phyloP scores from a whole-genome alignment of 2,113 vertebrate genomes.

The Laterallus jamaicensis region DNA sequence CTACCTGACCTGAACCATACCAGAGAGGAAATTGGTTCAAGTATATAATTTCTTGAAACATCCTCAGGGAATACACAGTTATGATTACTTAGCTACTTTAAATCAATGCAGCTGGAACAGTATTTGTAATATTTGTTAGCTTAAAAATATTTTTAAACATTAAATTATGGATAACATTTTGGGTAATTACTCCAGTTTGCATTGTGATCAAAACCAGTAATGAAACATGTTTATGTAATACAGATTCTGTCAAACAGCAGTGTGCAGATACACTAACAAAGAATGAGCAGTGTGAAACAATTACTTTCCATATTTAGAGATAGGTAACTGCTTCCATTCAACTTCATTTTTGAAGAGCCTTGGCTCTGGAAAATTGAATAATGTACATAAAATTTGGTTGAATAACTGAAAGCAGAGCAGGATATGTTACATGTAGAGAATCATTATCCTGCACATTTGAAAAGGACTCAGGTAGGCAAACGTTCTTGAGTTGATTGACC shows the following conservation, averaged over 20 bases:
- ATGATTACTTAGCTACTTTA: constrained; percentile 9
- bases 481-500: not conserved
- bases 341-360: not conserved
- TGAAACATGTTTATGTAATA: not conserved
- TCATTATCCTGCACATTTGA: not conserved
- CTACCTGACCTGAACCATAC: not conserved
- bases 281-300: not conserved
- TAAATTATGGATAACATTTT: constrained; percentile 26
- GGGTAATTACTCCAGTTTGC: constrained; percentile 21
- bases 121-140: constrained; percentile 51
- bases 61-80: not conserved
- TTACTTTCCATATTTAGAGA: not conserved
- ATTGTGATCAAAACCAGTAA: not conserved
- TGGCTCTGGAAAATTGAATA: not conserved
- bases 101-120: constrained; percentile 28
- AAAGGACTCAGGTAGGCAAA: not conserved
- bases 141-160: constrained; percentile 27
- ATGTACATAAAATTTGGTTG: not conserved
- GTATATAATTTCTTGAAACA: constrained; percentile 26
- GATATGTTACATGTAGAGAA: not conserved
- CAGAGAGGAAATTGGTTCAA: constrained; percentile 10
- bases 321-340: not conserved
- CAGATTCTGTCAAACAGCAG: not conserved
- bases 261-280: not conserved
- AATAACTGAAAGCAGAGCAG: not conserved